phyloP scores from a whole-genome alignment of 30 jellyfish, hydroid and myxozoan genomes.

The Turritopsis dohrnii region DNA sequence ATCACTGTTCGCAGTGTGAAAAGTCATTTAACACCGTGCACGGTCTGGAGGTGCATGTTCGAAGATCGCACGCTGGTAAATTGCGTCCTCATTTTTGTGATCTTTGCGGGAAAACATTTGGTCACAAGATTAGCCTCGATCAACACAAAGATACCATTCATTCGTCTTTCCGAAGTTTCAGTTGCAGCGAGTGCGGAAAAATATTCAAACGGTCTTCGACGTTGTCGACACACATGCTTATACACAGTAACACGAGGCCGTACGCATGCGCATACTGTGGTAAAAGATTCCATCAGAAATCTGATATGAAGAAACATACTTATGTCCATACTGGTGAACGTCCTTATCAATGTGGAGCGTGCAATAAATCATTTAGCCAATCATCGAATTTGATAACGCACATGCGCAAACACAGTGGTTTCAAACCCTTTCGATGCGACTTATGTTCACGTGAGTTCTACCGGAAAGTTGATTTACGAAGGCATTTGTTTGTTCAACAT shows the following conservation, averaged over 20 bases:
- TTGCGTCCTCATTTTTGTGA: constrained; percentile 85
- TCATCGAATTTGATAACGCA: constrained; percentile 89
- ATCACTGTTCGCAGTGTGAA: constrained; percentile 60
- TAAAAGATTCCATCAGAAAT: constrained; percentile 83
- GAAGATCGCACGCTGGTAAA: constrained; percentile 92
- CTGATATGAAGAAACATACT: constrained; percentile 90
- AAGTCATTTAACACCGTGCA: constrained; percentile 77
- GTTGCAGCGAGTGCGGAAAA: constrained; percentile 88
- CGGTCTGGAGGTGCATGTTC: constrained; percentile 89
- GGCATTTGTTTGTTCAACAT: constrained; percentile 66
- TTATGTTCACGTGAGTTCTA: constrained; percentile 60
- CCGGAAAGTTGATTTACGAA: constrained; percentile 76
- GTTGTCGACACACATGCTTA: constrained; percentile 84
- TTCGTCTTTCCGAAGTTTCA: constrained; percentile 73
- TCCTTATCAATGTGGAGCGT: constrained; percentile 83
- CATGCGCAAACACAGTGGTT: constrained; percentile 92
- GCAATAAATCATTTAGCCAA: constrained; percentile 90
- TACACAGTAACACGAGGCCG: constrained; percentile 83
- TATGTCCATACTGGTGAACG: constrained; percentile 91
- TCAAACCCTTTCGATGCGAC: constrained; percentile 85
- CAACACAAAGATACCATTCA: constrained; percentile 83
- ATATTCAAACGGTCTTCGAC: constrained; percentile 87
- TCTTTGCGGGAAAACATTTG: constrained; percentile 89
- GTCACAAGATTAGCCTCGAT: constrained; percentile 71
- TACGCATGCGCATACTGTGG: constrained; percentile 80